These are phyloP conservation scores for Mimas tiliae DNA, from an alignment of 2,888 invertebrate species.

Conservation along the genomic window DNA sequence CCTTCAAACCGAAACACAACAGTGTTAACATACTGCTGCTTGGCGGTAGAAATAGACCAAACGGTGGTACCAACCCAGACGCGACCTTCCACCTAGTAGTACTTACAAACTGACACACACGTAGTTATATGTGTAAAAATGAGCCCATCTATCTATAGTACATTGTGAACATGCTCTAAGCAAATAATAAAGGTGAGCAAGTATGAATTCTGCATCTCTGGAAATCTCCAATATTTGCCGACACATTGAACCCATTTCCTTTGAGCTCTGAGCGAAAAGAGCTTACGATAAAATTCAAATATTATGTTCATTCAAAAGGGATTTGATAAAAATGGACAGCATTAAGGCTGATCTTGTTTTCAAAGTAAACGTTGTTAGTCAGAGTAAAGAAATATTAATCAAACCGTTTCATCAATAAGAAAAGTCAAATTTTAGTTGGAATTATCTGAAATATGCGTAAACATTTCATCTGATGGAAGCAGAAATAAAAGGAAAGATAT, in stretches of 20 bases:
- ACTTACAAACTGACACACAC: too few relatives aligned
- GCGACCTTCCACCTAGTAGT: too few relatives aligned
- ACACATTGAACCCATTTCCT: constrained; percentile 18
- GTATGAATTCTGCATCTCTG: not conserved
- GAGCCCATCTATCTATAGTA: too few relatives aligned
- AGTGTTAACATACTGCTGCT: too few relatives aligned
- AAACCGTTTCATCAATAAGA: not conserved
- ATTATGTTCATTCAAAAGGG: constrained; percentile 6
- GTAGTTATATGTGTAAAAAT: too few relatives aligned
- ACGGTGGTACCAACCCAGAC: too few relatives aligned
- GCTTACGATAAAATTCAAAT: constrained; percentile 10
- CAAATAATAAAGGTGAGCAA: not conserved
- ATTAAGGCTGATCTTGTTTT: constrained; percentile 5
- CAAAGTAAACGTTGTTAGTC: constrained; percentile 1
- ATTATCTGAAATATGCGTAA: not conserved
- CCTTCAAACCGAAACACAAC: too few relatives aligned
- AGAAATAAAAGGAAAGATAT: not conserved
- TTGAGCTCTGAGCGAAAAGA: constrained; percentile 5
- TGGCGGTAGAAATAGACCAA: too few relatives aligned
- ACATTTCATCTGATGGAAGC: not conserved
- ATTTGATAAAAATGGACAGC: constrained; percentile 7
- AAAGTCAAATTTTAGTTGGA: not conserved
- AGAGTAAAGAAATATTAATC: not conserved
- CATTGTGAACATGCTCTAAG: not conserved
- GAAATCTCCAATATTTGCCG: constrained; percentile 12